A percentile compares a stretch with the other conserved stretches of the same genome.
phyloP scores from a whole-genome alignment of 2,888 invertebrate species.

The Athalia circularis region DNA sequence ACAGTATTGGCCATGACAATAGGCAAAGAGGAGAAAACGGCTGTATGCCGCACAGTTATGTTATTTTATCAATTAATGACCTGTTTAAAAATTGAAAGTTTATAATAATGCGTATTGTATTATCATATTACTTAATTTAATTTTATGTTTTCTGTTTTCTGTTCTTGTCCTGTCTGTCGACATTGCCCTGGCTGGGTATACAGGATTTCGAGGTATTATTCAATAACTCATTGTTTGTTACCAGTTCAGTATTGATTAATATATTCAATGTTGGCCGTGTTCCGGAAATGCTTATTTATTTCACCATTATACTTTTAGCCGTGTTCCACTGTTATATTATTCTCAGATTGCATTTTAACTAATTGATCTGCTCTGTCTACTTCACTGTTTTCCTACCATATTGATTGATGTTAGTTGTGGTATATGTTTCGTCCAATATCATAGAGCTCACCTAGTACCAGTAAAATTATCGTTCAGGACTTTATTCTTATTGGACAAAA shows the following conservation, averaged over 20 bases:
- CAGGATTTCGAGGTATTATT: slow-evolving; percentile 91
- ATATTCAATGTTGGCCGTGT: slow-evolving; percentile 70
- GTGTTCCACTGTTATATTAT: slow-evolving; percentile 52
- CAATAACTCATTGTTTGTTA: slow-evolving; percentile 71
- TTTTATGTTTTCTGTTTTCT: slow-evolving; percentile 79
- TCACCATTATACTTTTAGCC: slow-evolving; percentile 56
- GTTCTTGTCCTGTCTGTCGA: slow-evolving; percentile 82
- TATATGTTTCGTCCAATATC: slow-evolving; percentile 51
- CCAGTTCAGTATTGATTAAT: slow-evolving; percentile 65
- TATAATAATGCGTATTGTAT: slow-evolving; percentile 43
- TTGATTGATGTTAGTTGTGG: slow-evolving; percentile 71
- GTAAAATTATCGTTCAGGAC: slow-evolving; percentile 27
- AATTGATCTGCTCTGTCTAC: slow-evolving; percentile 69
- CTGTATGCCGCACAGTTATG: slow-evolving; percentile 38
- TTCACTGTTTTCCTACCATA: slow-evolving; percentile 67
- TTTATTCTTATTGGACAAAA: neutral
- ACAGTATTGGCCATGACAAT: slow-evolving; percentile 61
- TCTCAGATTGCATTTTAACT: slow-evolving; percentile 66
- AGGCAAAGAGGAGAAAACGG: slow-evolving; percentile 45
- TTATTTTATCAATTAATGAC: slow-evolving; percentile 27
- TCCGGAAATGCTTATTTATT: slow-evolving; percentile 69
- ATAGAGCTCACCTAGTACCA: slow-evolving; percentile 45
- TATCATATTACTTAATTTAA: slow-evolving; percentile 62
- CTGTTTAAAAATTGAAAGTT: slow-evolving; percentile 35
- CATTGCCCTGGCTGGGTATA: slow-evolving; percentile 80